Percentiles rank a stretch among this genome's conserved stretches.
phyloP scores from a whole-genome alignment of 1,140 invertebrate genomes.

The Gonioctena quinquepunctata region DNA sequence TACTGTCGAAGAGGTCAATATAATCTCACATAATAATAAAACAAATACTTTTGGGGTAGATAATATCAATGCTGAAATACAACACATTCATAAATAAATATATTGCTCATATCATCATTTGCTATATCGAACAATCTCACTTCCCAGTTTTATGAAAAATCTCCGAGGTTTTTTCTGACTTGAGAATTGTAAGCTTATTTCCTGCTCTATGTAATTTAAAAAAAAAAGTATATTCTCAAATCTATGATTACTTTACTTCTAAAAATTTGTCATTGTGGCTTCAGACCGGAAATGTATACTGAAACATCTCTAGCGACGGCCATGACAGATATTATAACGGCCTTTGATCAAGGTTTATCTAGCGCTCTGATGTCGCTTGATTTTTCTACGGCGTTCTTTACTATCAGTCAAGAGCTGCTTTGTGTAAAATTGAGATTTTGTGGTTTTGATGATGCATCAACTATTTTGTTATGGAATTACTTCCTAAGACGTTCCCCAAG shows the following conservation, averaged over 20 bases:
- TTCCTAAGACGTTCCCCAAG: neutral
- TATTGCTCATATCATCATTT: too few species aligned
- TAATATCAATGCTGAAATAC: conserved; percentile 2
- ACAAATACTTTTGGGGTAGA: conserved; percentile 14
- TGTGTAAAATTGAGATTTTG: conserved; percentile 7
- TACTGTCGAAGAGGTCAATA: neutral
- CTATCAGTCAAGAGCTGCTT: conserved; percentile 45
- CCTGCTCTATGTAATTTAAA: conserved; percentile 32
- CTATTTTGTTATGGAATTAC: neutral
- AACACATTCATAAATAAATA: too few species aligned
- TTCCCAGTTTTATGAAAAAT: conserved; percentile 23
- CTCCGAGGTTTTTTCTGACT: conserved; percentile 19
- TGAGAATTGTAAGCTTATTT: conserved; percentile 31
- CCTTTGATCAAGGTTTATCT: conserved; percentile 7
- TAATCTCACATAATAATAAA: neutral
- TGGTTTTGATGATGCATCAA: conserved; percentile 3
- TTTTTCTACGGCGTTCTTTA: conserved; percentile 39
- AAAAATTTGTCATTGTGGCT: conserved; percentile 18
- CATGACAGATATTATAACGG: conserved; percentile 24
- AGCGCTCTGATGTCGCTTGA: conserved; percentile 26
- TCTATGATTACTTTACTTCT: conserved; percentile 14
- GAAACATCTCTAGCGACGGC: conserved; percentile 21
- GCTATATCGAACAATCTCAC: conserved; percentile 6
- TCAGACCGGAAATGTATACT: conserved; percentile 7
- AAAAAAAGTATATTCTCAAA: conserved; percentile 22